A percentile compares a stretch with the other conserved stretches of the same genome.
These are phyloP conservation scores for Scytalopus superciliaris DNA, from an alignment of 2,113 vertebrate species.

Conservation along the genomic window DNA sequence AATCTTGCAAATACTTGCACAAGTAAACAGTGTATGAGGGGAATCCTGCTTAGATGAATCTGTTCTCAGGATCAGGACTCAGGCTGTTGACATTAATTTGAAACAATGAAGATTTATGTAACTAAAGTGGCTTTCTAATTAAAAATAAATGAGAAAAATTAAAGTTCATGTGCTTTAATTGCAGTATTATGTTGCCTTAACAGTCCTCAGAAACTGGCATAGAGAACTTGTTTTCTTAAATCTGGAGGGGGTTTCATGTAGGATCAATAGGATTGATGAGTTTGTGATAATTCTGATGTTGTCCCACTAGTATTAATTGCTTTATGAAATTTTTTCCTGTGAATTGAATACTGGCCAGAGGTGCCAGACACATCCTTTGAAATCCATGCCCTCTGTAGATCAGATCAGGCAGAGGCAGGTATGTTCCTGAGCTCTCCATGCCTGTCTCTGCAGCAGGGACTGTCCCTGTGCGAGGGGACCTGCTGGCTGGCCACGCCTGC, in stretches of 20 bases:
- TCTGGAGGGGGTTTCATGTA: background rate
- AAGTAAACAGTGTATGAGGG: background rate
- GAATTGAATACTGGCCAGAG: background rate
- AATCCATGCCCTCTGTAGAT: background rate
- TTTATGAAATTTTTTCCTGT: background rate
- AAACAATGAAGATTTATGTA: background rate
- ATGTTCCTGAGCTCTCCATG: rapidly evolving
- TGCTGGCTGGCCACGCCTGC: background rate
- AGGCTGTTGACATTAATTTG: background rate
- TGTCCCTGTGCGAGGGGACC: rapidly evolving
- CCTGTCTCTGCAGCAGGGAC: background rate
- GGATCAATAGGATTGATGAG: background rate
- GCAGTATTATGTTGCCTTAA: background rate
- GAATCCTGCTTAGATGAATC: background rate
- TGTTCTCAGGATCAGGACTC: background rate
- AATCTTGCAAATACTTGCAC: background rate
- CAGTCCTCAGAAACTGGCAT: background rate
- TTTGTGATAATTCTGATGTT: background rate
- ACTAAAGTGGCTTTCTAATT: background rate
- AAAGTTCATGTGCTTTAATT: background rate
- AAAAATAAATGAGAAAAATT: background rate
- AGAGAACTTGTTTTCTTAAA: background rate
- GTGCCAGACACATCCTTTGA: background rate
- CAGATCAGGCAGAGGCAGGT: rapidly evolving
- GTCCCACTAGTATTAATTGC: background rate